Evolutionary conservation across 2,113 vertebrate genomes (phyloP), one percentile per base, ranked within the genome.

Genomic region (Sialia sialis): DNA sequence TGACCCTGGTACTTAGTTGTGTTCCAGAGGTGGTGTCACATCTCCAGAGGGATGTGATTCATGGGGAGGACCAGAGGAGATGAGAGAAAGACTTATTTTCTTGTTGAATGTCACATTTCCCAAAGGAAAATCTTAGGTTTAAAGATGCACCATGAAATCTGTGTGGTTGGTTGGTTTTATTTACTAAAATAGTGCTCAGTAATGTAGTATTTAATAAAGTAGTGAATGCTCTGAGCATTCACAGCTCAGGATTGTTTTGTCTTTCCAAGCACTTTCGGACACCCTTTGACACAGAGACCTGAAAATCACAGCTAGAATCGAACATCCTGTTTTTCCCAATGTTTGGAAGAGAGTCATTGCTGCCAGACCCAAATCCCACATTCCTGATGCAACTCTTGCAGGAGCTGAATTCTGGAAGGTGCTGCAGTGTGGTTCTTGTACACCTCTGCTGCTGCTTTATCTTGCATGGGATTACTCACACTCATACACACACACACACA

Each of bases 1-100:
- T 41, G 6, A 3, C 22, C 0, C 0, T 43, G 32, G 26, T 6
- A 2, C 46, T 67, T 36, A 1, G 27, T 9, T 11, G 5, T 52
- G 22, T 12, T 12, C 49, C 27, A 8, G 20, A 43, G 29, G 3
- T 29, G 29, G 14, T 58, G 34, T 32, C 49, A n/a, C 13, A 13
- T 29, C n/a, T 34, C 44, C 32, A 9, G 10, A 8, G n/a, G 3
- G 32, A 6, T 27, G 0, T 39, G 6, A 30, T 55, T 46, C 48
- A 3, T 29, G 44, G 67, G 39, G 23, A 52, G 48, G n/a, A 55
- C 6, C 18, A 2, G 4, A 39, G 60, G n/a, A 55, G 16, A 43
- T 39, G 26, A 48, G 23, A 82, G 30, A 38, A 18, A 41, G 25
- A 25, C 5, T 16, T 76, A 39, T 49, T 56, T 32, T 13, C 25